Base-by-base conservation (phyloP, 2,113 vertebrate species). In the Apeltes quadracus region DNA sequence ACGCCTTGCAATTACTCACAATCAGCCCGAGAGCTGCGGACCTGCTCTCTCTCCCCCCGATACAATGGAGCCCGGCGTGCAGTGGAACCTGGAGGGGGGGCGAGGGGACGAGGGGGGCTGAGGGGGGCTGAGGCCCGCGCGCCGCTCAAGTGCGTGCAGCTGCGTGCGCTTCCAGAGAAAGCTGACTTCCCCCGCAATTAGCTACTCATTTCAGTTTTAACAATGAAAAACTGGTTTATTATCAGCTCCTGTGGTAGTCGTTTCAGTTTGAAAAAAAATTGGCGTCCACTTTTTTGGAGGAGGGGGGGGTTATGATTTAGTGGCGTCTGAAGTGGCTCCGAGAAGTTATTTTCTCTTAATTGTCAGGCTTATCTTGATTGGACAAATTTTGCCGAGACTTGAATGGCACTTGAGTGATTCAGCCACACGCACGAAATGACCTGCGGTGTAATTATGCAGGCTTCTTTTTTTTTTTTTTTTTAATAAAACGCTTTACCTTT, bases 71-170 rank as follows among this genome's bases (percentile, higher is more conserved):
- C 92, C 94, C 94, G 91, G 95, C 95, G 95, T 94, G 95, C 94
- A 87, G 95, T 93, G 58, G 94, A 96, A 95, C 95, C 95, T 94
- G 94, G 94, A 13, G 96, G 96, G 95, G 32, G 32, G 32, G 32
- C 5, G 32, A 6, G 32, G 32, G 32, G 29, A 32, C 3, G 29
- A 29, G 29, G 29, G 5, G 29, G 29, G 29, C n/a, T n/a, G n/a
- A n/a, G 29, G 32, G 32, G 32, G 32, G 32, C 32, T 94, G 94
- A 96, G 93, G 78, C 86, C 91, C 76, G 83, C 76, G 69, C 62
- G 85, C 56, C 23, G 91, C 95, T 99, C 95, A 99, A 99, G 98
- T 98, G 95, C 93, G 93, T 98, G 96, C 98, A 99, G 98, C 98
- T 99, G 98, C 96, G 94, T 88, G 95, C 91, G 95, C 94, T 94